Base-by-base conservation (phyloP, 2,113 vertebrate species). In the Echinops telfairi region DNA sequence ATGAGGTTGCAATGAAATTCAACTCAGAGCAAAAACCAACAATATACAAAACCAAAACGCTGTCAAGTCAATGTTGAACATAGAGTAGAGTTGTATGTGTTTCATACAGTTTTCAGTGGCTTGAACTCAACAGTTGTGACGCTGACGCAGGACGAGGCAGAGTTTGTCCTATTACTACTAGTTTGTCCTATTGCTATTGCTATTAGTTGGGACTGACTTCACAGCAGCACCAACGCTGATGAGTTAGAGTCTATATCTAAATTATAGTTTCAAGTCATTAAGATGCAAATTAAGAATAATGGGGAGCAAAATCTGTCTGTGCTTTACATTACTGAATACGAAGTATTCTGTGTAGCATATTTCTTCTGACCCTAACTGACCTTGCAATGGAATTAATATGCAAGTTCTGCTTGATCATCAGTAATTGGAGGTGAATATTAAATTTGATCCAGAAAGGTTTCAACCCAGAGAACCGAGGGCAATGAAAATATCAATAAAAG, bases 401-500 rank as follows among this genome's bases (percentile, higher is more conserved):
- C 22, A 91, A 20, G 22, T 83, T 90, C 38, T 79, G 2, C 29
- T 20, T 88, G 3, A 79, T 7, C 16, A 73, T 73, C 19, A 89
- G 57, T 88, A 85, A 86, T 43, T 83, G 27, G 19, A 16, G 17
- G 62, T 93, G n/a, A 94, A 57, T 66, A 79, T 83, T 92, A 92
- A 80, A 4, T 83, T 83, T 90, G 27, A 83, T 86, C 17, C 11
- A 68, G 70, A 92, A 90, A 90, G 31, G 2, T 87, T 91, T 86
- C 38, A 83, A 23, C 9, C 25, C 68, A 66, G 58, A 93, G 25
- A 84, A 43, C 22, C 77, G 80, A 80, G 25, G 36, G 43, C 53
- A 89, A 80, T 36, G 17, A 92, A 91, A 86, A 77, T 86, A 77
- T 71, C n/a, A 76, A 22, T 91, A 86, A 79, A 76, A 94, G 29